Evolutionary conservation across 2,888 invertebrate genomes (phyloP).

Genomic region (Nasonia oneida): DNA sequence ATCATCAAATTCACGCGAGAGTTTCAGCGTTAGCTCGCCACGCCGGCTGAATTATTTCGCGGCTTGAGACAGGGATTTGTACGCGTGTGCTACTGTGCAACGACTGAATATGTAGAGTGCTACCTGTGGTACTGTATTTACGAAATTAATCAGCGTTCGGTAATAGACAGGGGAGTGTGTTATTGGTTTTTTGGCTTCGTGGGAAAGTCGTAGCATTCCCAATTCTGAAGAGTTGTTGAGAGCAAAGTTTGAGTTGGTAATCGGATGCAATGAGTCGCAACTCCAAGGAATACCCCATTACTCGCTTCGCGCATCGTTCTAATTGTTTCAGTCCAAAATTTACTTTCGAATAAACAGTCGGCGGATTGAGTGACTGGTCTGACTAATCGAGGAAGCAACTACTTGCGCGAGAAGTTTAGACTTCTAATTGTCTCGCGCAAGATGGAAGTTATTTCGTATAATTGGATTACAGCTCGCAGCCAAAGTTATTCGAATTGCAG

Average conservation of each 20-base stretch:
- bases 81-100: not conserved
- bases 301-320: constrained; percentile 15
- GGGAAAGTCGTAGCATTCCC: not conserved
- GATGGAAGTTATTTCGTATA: constrained; percentile 32
- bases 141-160: not conserved
- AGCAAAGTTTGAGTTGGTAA: not conserved
- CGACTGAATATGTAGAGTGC: not conserved
- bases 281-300: not conserved
- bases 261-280: not conserved
- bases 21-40: not conserved
- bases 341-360: constrained; percentile 35
- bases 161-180: not conserved
- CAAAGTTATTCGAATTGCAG: not conserved
- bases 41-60: not conserved
- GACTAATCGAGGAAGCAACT: constrained; percentile 40
- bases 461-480: constrained; percentile 30
- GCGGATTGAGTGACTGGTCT: constrained; percentile 14
- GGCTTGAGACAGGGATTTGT: not conserved
- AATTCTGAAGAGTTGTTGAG: not conserved
- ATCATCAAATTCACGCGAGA: constrained; percentile 24
- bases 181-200: not conserved
- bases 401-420: constrained; percentile 37
- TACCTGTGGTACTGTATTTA: not conserved
- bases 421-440: constrained; percentile 34
- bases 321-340: constrained; percentile 34